These are phyloP conservation scores for Cettia cetti DNA, from an alignment of 2,113 vertebrate genomes.

Conservation along the genomic window DNA sequence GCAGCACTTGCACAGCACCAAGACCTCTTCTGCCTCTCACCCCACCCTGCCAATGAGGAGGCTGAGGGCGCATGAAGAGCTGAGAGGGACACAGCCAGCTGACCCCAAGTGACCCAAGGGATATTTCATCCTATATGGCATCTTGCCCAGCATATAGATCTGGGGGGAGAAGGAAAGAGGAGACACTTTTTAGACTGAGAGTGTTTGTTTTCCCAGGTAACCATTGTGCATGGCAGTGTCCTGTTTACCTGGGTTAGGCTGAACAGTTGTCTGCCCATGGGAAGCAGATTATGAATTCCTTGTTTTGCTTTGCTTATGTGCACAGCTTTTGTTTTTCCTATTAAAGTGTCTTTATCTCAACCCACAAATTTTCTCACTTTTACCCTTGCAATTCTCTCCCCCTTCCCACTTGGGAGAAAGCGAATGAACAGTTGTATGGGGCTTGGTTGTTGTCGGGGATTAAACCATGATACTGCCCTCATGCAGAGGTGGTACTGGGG, in stretches of 20 bases:
- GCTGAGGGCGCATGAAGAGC: background rate
- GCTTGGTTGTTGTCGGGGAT: background rate
- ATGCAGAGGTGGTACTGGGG: background rate
- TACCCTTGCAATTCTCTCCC: background rate
- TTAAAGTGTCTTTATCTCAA: background rate
- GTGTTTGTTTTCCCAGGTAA: background rate
- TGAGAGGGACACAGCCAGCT: background rate
- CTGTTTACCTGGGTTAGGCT: background rate
- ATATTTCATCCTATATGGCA: background rate
- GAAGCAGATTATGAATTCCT: background rate
- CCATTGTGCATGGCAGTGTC: no score
- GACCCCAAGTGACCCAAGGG: background rate
- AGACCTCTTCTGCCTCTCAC: background rate
- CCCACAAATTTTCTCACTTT: background rate
- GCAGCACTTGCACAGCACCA: background rate
- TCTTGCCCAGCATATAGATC: background rate
- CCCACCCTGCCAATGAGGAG: rapidly evolving
- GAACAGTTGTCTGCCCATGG: background rate
- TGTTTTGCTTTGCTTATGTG: background rate
- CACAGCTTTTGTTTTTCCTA: background rate
- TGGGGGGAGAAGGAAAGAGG: background rate
- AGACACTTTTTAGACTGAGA: background rate
- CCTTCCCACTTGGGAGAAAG: background rate
- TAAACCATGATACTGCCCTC: background rate
- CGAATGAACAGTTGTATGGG: background rate